Evolutionary conservation across 2,113 vertebrate species (phyloP).

Genomic region (Oncorhynchus clarkii): DNA sequence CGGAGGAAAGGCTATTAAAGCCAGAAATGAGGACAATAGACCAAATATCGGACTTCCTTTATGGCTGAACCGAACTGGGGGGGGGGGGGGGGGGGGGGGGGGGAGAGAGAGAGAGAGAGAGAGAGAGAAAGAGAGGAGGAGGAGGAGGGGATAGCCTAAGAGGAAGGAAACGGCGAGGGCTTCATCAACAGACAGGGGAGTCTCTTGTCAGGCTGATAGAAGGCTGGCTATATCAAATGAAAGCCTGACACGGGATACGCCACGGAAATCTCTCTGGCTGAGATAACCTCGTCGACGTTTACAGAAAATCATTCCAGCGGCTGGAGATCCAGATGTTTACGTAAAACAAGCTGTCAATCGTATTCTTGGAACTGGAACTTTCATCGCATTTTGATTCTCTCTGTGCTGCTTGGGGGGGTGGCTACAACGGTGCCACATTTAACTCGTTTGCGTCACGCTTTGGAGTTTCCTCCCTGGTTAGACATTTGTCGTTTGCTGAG

Average conservation of each 20-base stretch:
- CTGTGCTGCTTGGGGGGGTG: too few relatives aligned
- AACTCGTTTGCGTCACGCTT: too few relatives aligned
- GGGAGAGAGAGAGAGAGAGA: background rate
- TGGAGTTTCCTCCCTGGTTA: background rate
- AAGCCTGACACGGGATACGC: background rate
- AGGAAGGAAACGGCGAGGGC: background rate
- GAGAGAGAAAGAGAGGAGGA: background rate
- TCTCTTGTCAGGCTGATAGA: background rate
- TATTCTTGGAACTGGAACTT: too few relatives aligned
- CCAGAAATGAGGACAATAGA: background rate
- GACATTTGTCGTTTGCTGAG: background rate
- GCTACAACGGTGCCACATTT: too few relatives aligned
- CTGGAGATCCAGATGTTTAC: background rate
- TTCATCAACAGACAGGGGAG: too few relatives aligned
- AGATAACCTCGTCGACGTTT: too few relatives aligned
- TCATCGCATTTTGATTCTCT: too few relatives aligned
- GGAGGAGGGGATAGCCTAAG: background rate
- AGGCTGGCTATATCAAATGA: background rate
- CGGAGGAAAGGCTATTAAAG: background rate
- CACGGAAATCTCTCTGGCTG: too few relatives aligned
- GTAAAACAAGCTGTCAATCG: background rate
- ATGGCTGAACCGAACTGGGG: background rate
- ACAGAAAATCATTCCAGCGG: too few relatives aligned
- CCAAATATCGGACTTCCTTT: background rate
- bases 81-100: too few relatives aligned